Evolutionary conservation across 2,113 vertebrate species (phyloP).

Genomic region (Platichthys flesus): DNA sequence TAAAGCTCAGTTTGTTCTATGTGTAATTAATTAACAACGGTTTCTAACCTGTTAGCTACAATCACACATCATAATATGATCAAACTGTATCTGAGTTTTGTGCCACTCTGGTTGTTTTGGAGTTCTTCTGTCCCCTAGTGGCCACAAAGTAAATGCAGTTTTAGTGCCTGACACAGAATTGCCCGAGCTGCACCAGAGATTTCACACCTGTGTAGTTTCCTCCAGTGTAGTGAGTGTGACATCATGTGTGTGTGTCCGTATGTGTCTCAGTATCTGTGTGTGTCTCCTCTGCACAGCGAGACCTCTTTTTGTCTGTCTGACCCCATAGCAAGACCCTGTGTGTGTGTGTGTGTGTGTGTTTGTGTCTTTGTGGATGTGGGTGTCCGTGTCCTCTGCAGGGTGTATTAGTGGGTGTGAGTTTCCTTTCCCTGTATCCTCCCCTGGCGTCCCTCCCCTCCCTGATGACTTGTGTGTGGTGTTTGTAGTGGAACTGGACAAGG

Average conservation of each 20-base stretch:
- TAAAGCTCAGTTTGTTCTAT: too few relatives aligned
- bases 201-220: not conserved
- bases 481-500: conserved; percentile 94
- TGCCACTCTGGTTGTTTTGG: not conserved
- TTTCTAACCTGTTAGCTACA: too few relatives aligned
- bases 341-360: conserved; percentile 51
- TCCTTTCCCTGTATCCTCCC: conserved; percentile 85
- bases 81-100: too few relatives aligned
- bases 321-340: conserved; percentile 68
- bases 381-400: conserved; percentile 80
- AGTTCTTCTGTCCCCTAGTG: not conserved
- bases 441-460: conserved; percentile 83
- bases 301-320: conserved; percentile 51
- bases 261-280: conserved; percentile 37
- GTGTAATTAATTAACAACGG: too few relatives aligned
- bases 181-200: not conserved
- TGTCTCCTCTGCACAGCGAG: conserved; percentile 38
- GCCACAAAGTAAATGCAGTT: not conserved
- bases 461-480: conserved; percentile 92
- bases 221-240: conserved; percentile 27
- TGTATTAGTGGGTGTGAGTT: conserved; percentile 84
- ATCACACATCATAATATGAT: too few relatives aligned
- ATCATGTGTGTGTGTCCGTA: conserved; percentile 36
- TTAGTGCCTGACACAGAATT: not conserved
- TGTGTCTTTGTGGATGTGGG: conserved; percentile 59